Evolutionary conservation across 1,140 invertebrate genomes (phyloP).

Genomic region (Rhagoletis zephyria): DNA sequence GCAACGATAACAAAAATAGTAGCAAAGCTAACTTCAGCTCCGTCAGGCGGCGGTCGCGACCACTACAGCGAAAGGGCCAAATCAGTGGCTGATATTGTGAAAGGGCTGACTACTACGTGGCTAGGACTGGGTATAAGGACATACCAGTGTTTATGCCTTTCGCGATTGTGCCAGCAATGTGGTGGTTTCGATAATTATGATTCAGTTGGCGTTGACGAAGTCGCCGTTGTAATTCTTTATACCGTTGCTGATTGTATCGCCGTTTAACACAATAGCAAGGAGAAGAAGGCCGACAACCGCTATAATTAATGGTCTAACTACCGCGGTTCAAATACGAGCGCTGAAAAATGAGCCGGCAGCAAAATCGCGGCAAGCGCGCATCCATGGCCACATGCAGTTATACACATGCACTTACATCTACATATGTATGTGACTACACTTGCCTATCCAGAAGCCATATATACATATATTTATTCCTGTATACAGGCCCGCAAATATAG

Average conservation of each 20-base stretch:
- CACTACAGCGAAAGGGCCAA: conserved; percentile 21
- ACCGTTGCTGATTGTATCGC: background rate
- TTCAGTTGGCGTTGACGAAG: background rate
- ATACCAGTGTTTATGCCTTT: background rate
- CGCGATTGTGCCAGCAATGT: background rate
- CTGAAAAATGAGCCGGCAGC: background rate
- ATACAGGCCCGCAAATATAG: background rate
- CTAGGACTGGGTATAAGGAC: background rate
- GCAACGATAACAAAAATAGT: conserved; percentile 13
- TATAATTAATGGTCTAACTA: conserved; percentile 13
- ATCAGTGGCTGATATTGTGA: conserved; percentile 21
- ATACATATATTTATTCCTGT: background rate
- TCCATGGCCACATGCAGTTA: background rate
- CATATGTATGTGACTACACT: background rate
- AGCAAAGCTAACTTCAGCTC: conserved; percentile 12
- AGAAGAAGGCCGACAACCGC: background rate
- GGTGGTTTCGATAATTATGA: conserved; percentile 29
- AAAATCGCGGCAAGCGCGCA: background rate
- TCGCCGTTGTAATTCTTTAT: background rate
- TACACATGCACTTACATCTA: background rate
- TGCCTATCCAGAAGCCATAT: too few species aligned
- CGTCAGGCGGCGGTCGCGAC: conserved; percentile 4
- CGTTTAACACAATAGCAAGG: background rate
- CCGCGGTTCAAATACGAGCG: background rate
- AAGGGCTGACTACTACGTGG: background rate